Base-by-base conservation (phyloP, 2,113 vertebrate species). In the Dolichallabes microphthalmus region DNA sequence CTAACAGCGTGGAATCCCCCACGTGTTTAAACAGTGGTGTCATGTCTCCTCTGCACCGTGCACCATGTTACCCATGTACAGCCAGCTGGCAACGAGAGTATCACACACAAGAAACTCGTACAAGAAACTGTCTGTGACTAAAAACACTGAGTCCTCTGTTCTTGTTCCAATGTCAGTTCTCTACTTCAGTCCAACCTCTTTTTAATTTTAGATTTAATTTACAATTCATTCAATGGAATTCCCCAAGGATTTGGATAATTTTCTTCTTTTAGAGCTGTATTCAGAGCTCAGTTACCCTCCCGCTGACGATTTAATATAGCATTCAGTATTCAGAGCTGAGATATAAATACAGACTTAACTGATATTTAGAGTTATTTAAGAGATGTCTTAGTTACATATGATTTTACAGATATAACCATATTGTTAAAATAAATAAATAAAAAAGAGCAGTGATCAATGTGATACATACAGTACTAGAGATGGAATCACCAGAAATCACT, bases 11-110 rank as follows among this genome's bases (percentile, higher is more conserved):
- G 64, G 35, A 86, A 81, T 64, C 73, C 82, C 82, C 64, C 25
- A 73, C 78, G 14, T 85, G 87, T 83, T 89, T 89, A 74, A 78
- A 60, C 60, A 73, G 80, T 86, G 85, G 52, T 60, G 83, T 88
- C 82, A 80, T 78, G 85, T 88, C 85, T 88, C 80, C 69, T 61
- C 79, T 68, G 61, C 50, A 53, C 27, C 57, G 45, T 61, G 27
- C 61, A 68, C 27, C 82, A 75, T 32, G 35, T 14, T 45, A 45
- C 13, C 50, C 39, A 66, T 30, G 63, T 12, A 22, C 3, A 32
- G 83, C 84, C 82, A 82, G 78, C 68, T 90, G 85, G 85, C 85
- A 71, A 22, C 2, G 35, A 76, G 60, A 55, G 30, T 20, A 61
- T 61, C 78, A 45, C 80, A 76, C 80, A 80, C 69, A 85, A 80